These are phyloP conservation scores for Mesocentrotus franciscanus DNA, from an alignment of 53 echinoderm and acorn worm species.

Conservation along the genomic window DNA sequence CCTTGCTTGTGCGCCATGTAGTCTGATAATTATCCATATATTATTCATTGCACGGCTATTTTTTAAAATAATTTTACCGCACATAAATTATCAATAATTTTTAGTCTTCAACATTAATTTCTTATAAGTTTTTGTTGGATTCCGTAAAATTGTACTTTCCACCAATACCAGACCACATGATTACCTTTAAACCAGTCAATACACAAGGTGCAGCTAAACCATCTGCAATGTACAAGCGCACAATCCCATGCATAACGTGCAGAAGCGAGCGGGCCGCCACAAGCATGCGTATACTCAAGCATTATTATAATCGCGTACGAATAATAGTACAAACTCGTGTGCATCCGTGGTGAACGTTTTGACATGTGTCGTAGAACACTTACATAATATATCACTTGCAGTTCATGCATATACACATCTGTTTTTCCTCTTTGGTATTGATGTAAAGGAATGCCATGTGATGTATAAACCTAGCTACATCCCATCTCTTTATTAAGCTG, in stretches of 20 bases:
- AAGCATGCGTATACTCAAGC: neutral
- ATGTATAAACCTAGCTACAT: conserved; percentile 10
- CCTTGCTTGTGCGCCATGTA: no score
- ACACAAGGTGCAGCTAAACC: neutral
- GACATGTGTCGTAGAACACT: neutral
- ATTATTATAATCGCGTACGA: neutral
- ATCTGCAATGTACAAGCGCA: neutral
- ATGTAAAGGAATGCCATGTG: neutral
- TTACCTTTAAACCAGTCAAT: neutral
- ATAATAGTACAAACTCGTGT: neutral
- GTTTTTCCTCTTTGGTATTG: neutral
- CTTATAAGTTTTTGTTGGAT: no score
- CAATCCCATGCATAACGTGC: neutral
- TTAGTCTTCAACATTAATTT: no score
- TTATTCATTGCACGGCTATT: no score
- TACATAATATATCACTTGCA: neutral
- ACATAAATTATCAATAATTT: no score
- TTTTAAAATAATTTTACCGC: no score
- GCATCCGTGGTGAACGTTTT: neutral
- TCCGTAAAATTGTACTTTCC: no score
- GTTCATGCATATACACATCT: neutral
- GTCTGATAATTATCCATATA: no score
- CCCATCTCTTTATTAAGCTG: conserved; percentile 8
- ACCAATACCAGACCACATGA: no score
- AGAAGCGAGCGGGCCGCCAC: neutral